Conservation (phyloP, 2,113 vertebrate genomes). For the Odocoileus virginianus region DNA sequence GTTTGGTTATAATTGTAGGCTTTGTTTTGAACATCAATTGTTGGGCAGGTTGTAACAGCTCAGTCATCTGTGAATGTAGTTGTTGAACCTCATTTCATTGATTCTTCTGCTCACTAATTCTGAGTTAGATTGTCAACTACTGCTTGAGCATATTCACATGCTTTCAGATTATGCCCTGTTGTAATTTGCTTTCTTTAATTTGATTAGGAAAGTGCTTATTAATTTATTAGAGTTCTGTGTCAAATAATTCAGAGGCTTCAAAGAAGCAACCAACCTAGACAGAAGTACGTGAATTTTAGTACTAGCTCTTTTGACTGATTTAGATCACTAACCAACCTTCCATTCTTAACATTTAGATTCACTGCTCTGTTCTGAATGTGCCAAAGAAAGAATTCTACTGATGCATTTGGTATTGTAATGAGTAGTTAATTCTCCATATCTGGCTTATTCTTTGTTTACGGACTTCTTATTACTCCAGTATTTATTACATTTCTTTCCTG, state of each 20-base stretch:
- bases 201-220: background rate
- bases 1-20: background rate
- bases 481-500: background rate
- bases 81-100: background rate
- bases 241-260: background rate
- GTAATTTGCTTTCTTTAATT: background rate
- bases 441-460: background rate
- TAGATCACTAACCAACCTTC: background rate
- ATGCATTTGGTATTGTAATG: background rate
- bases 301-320: background rate
- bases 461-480: background rate
- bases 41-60: background rate
- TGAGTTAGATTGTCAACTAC: background rate
- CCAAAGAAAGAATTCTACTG: background rate
- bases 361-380: background rate
- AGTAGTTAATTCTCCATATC: background rate
- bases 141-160: background rate
- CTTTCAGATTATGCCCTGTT: background rate
- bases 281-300: background rate
- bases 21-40: background rate
- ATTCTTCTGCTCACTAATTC: background rate
- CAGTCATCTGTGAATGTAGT: background rate
- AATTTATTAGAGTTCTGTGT: background rate
- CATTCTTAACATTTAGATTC: background rate
- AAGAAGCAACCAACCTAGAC: background rate